Conservation (phyloP, 2,113 vertebrate species). For the Oxygymnocypris stewartii region DNA sequence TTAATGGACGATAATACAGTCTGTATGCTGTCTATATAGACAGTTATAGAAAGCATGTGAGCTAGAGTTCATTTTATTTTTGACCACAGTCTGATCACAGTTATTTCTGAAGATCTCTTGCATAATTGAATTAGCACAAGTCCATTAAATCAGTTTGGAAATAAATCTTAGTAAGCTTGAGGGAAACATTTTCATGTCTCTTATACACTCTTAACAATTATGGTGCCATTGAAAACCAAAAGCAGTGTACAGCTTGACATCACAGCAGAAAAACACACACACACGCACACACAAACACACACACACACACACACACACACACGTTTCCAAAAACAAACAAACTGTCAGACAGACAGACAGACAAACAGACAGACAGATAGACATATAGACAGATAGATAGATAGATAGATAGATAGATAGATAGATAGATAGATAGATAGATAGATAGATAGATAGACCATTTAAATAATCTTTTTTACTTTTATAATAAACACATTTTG, state of each 20-base stretch:
- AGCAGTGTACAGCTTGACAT: neutral
- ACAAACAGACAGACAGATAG: no score
- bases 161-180: neutral
- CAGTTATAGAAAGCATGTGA: neutral
- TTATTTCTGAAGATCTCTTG: neutral
- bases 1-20: conserved; percentile 8
- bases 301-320: no score
- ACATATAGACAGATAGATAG: neutral
- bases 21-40: neutral
- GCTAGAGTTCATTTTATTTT: neutral
- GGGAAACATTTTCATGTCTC: neutral
- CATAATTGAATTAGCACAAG: neutral
- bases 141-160: neutral
- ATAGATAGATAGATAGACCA: neutral
- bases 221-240: neutral
- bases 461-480: no score
- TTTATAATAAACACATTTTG: no score
- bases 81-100: neutral
- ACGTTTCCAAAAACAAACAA: no score
- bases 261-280: neutral
- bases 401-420: neutral
- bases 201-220: neutral
- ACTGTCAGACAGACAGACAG: no score
- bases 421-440: neutral
- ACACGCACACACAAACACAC: no score